phyloP scores from a whole-genome alignment of 2,888 invertebrate genomes.

The Mythimna impura region DNA sequence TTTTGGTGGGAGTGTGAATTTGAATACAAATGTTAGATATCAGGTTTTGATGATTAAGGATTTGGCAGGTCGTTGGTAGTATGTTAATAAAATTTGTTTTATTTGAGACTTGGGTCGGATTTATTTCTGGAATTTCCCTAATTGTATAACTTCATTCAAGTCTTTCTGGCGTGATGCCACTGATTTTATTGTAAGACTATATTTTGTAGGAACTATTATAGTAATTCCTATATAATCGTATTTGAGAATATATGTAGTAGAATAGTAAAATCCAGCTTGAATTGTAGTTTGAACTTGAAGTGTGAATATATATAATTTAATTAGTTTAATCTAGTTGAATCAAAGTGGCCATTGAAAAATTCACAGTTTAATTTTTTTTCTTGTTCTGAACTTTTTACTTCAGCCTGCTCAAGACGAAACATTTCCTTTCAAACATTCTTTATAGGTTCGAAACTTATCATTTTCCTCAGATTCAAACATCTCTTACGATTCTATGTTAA shows the following conservation, averaged over 20 bases:
- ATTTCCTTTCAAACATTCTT: too few species aligned
- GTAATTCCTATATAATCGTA: background rate
- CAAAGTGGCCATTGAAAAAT: too few species aligned
- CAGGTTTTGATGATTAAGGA: slow-evolving; percentile 62
- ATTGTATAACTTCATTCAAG: slow-evolving; percentile 1
- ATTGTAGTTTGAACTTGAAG: background rate
- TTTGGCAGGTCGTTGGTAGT: slow-evolving; percentile 56
- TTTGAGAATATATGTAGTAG: background rate
- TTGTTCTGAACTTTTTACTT: too few species aligned
- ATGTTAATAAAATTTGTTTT: slow-evolving; percentile 55
- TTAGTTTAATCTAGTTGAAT: background rate
- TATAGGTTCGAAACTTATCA: background rate
- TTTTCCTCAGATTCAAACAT: slow-evolving; percentile 22
- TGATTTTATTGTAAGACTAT: background rate
- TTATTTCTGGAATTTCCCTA: slow-evolving; percentile 20
- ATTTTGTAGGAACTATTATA: too few species aligned
- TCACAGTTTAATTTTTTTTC: too few species aligned
- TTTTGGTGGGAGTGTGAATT: slow-evolving; percentile 51
- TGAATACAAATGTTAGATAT: slow-evolving; percentile 69
- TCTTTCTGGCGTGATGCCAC: slow-evolving; percentile 10
- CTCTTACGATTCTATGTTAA: slow-evolving; percentile 24
- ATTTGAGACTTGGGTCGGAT: slow-evolving; percentile 11
- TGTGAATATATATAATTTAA: background rate
- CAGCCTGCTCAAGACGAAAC: too few species aligned
- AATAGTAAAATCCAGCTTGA: background rate